These are phyloP conservation scores for Poecilobothrus nobilitatus DNA, from an alignment of 2,888 invertebrate genomes.

Conservation along the genomic window DNA sequence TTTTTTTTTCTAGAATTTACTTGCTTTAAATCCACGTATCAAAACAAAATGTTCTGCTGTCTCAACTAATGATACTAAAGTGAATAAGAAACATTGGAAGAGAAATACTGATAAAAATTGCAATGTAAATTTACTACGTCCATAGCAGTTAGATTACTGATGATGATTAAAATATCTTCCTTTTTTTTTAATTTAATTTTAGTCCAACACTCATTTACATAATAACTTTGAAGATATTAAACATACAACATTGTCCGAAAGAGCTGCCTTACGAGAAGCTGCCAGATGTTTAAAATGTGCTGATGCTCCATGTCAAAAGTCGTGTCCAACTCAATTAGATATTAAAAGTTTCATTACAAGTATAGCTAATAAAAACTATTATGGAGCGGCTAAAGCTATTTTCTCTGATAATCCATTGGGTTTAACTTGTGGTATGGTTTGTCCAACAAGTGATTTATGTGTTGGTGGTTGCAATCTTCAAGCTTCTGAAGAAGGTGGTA, in stretches of 20 bases:
- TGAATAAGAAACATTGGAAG: conserved; percentile 90
- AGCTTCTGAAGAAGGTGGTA: conserved; percentile 94
- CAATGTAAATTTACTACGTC: conserved; percentile 52
- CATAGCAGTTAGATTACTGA: too few relatives aligned
- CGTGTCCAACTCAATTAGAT: conserved; percentile 96
- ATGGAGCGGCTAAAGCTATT: conserved; percentile 93
- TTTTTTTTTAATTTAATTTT: conserved; percentile 21
- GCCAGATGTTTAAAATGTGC: conserved; percentile 84
- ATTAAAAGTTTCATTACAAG: conserved; percentile 94
- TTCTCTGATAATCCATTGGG: conserved; percentile 96
- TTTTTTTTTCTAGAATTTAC: conserved; percentile 62
- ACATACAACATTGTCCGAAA: conserved; percentile 91
- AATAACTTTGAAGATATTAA: conserved; percentile 97
- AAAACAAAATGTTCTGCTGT: conserved; percentile 66
- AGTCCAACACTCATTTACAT: conserved; percentile 60
- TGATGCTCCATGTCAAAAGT: conserved; percentile 97
- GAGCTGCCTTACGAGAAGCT: conserved; percentile 86
- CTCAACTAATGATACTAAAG: conserved; percentile 79
- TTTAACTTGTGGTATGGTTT: conserved; percentile 95
- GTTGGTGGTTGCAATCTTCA: conserved; percentile 96
- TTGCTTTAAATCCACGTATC: conserved; percentile 77
- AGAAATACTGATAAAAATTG: conserved; percentile 80
- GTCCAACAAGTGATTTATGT: conserved; percentile 96
- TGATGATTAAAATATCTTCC: too few relatives aligned
- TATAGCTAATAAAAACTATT: conserved; percentile 96